Evolutionary conservation across 1,140 invertebrate genomes (phyloP).

Genomic region (Ruditapes philippinarum): DNA sequence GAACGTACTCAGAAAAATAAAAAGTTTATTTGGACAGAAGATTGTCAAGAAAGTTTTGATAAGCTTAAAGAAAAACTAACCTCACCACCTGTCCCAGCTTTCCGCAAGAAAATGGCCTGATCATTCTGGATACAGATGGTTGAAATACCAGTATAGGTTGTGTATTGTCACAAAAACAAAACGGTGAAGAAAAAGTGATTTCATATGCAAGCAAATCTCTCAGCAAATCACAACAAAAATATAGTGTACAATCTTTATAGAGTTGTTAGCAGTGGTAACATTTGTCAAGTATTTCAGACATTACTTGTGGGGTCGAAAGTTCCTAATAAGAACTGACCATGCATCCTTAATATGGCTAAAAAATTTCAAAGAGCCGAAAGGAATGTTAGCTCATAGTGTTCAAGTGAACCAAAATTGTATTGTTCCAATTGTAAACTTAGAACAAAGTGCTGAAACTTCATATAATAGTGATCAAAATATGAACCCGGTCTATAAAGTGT

Average conservation of each 20-base stretch:
- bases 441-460: too few species aligned
- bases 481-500: too few species aligned
- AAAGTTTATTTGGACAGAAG: neutral
- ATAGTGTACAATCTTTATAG: constrained; percentile 35
- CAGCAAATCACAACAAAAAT: constrained; percentile 1
- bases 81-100: constrained; percentile 1
- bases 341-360: constrained; percentile 57
- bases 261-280: constrained; percentile 53
- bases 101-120: constrained; percentile 78
- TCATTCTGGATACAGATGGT: constrained; percentile 73
- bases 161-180: constrained; percentile 13
- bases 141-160: neutral
- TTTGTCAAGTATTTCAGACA: constrained; percentile 44
- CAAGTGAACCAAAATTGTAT: neutral
- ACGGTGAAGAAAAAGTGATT: constrained; percentile 29
- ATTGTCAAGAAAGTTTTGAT: neutral
- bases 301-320: constrained; percentile 32
- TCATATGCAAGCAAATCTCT: neutral
- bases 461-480: too few species aligned
- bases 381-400: neutral
- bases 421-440: neutral
- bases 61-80: neutral
- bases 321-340: constrained; percentile 55
- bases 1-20: neutral
- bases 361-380: constrained; percentile 54